Conservation (phyloP, 1,140 invertebrate genomes). For the Diachasmimorpha longicaudata region DNA sequence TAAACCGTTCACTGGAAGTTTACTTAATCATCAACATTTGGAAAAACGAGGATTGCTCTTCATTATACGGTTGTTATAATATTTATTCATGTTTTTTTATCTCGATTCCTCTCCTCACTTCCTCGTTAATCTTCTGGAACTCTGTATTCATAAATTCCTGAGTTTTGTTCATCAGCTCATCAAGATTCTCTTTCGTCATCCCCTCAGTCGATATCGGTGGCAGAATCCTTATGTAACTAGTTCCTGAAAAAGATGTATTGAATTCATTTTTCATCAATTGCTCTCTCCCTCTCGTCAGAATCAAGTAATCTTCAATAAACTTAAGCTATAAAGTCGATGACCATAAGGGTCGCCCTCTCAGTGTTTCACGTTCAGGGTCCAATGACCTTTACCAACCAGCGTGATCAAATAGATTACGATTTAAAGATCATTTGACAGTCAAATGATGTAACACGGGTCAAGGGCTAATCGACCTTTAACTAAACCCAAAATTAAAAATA, state of each 20-base stretch:
- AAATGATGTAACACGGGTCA: too few species aligned
- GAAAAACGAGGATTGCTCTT: too few species aligned
- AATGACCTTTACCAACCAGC: background rate
- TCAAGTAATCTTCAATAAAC: too few species aligned
- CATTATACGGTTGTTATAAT: too few species aligned
- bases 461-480: too few species aligned
- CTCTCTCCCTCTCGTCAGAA: too few species aligned
- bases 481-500: too few species aligned
- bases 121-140: constrained; percentile 65
- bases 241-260: constrained; percentile 63
- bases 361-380: background rate
- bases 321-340: too few species aligned
- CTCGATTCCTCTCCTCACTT: constrained; percentile 45
- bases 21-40: too few species aligned
- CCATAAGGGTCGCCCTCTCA: background rate
- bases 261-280: background rate
- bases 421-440: too few species aligned
- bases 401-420: too few species aligned
- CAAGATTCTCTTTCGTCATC: constrained; percentile 69
- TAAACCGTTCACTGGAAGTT: too few species aligned
- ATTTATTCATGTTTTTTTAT: constrained; percentile 34
- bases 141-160: constrained; percentile 70
- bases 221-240: constrained; percentile 73
- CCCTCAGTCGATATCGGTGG: constrained; percentile 73
- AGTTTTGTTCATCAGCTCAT: constrained; percentile 70